A percentile compares a stretch with the other conserved stretches of the same genome.
phyloP scores from a whole-genome alignment of 2,797 vertebrate genomes.

The Cossypha niveicapilla region DNA sequence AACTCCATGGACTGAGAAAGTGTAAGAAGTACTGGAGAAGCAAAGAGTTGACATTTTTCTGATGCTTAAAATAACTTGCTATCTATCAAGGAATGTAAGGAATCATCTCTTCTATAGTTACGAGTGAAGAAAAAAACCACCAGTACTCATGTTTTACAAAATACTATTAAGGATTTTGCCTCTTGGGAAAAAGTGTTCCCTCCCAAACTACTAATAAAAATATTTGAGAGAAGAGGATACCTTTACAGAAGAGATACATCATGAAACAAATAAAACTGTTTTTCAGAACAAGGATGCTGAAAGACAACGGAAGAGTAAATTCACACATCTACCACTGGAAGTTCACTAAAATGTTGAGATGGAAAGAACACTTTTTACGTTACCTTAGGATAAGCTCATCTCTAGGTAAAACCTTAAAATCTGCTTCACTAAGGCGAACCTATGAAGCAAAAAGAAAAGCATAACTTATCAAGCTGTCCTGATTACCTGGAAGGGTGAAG shows the following conservation, averaged over 20 bases:
- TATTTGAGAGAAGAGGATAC: neutral
- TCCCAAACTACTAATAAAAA: neutral
- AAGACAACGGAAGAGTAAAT: neutral
- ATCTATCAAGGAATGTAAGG: neutral
- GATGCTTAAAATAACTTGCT: neutral
- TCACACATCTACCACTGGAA: neutral
- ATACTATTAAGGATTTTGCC: neutral
- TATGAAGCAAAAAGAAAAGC: constrained; percentile 53
- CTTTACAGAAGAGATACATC: neutral
- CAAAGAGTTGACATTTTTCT: neutral
- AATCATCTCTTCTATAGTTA: neutral
- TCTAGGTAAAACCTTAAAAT: constrained; percentile 96
- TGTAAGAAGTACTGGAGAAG: neutral
- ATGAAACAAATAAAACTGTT: neutral
- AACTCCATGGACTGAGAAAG: neutral
- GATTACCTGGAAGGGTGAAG: neutral
- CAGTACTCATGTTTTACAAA: neutral
- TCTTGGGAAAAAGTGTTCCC: neutral
- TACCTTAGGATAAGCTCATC: constrained; percentile 96
- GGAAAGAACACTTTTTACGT: constrained; percentile 46
- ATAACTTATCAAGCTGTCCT: neutral
- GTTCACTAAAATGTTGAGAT: neutral
- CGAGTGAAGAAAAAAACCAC: fast-evolving
- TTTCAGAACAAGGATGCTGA: neutral
- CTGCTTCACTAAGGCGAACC: constrained; percentile 98